Percentiles rank a stretch among this genome's conserved stretches.
These are phyloP conservation scores for Lepidonotus clava DNA, from an alignment of 2,888 invertebrate species.

Conservation along the genomic window DNA sequence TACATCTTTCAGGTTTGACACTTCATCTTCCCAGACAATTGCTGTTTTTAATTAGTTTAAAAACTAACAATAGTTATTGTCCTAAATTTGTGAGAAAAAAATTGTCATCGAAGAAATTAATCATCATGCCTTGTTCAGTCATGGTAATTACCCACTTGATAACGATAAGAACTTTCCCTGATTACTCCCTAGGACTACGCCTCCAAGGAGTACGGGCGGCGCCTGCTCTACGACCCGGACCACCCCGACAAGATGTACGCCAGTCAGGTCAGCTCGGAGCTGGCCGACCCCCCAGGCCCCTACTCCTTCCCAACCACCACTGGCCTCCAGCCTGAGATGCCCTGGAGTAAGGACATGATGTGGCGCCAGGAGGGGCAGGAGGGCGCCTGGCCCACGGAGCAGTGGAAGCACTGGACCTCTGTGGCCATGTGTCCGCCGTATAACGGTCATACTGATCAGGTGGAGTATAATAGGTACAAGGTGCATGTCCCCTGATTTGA, in stretches of 20 bases:
- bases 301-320: conserved; percentile 65
- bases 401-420: conserved; percentile 66
- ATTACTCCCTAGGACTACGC: no score
- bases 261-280: conserved; percentile 65
- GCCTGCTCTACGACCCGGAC: conserved; percentile 64
- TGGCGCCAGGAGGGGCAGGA: conserved; percentile 65
- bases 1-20: no score
- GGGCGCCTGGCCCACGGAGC: conserved; percentile 66
- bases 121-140: no score
- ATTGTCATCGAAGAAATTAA: no score
- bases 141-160: no score
- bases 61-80: no score
- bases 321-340: conserved; percentile 62
- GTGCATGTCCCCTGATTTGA: no score
- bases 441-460: conserved; percentile 65
- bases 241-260: conserved; percentile 68
- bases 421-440: conserved; percentile 63
- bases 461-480: conserved; percentile 65
- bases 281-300: conserved; percentile 63
- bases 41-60: no score
- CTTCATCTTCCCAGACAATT: no score
- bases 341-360: conserved; percentile 63
- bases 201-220: conserved; percentile 62
- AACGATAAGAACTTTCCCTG: no score
- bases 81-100: no score